Evolutionary conservation across 2,113 vertebrate genomes (phyloP).

Genomic region (Setophaga coronata): DNA sequence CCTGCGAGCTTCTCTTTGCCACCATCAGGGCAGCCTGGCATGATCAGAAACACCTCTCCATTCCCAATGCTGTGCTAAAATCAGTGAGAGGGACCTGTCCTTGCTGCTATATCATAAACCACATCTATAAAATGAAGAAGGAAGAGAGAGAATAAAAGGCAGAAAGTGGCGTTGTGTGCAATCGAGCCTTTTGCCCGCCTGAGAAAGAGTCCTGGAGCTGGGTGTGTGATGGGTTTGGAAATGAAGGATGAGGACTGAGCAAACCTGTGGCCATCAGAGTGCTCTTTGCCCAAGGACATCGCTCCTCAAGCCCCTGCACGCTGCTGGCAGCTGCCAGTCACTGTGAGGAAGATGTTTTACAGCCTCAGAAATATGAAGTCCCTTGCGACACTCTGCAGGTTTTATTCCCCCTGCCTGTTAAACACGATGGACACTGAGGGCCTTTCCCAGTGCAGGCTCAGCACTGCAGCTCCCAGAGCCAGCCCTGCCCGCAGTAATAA

Average conservation of each 20-base stretch:
- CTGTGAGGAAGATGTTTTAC: neutral
- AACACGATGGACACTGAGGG: neutral
- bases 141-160: neutral
- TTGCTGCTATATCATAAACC: neutral
- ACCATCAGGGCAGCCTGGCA: neutral
- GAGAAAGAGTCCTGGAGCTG: neutral
- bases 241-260: neutral
- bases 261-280: neutral
- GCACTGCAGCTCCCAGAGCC: neutral
- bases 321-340: constrained; percentile 50
- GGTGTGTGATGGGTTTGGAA: neutral
- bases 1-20: neutral
- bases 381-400: neutral
- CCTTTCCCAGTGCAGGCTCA: neutral
- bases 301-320: neutral
- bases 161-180: neutral
- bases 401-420: neutral
- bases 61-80: neutral
- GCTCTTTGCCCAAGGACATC: constrained; percentile 41
- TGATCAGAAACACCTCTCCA: neutral
- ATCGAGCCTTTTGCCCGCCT: neutral
- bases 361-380: neutral
- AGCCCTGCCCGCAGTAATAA: constrained; percentile 10
- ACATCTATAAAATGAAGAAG: neutral
- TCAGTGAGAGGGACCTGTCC: neutral